These are phyloP conservation scores for Stenichneumon culpator DNA, from an alignment of 2,888 invertebrate species.

Conservation along the genomic window DNA sequence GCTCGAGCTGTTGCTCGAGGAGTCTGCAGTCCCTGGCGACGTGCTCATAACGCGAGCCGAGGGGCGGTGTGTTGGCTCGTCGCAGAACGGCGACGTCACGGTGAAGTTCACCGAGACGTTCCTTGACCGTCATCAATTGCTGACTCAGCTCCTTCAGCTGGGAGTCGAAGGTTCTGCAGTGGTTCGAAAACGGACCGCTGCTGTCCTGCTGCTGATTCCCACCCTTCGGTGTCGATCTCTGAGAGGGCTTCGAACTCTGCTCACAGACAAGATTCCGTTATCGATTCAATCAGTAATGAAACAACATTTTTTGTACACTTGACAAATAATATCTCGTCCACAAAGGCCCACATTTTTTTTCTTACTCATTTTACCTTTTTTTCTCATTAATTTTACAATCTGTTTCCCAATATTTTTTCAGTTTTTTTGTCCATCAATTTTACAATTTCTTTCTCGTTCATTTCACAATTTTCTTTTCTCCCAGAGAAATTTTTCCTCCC, in stretches of 20 bases:
- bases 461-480: background rate
- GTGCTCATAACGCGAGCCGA: conserved; percentile 86
- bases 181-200: conserved; percentile 88
- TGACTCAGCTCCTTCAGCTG: conserved; percentile 88
- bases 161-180: conserved; percentile 88
- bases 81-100: conserved; percentile 89
- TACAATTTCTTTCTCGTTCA: no score
- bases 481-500: no score
- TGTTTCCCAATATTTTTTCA: no score
- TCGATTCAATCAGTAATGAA: background rate
- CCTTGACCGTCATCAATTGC: conserved; percentile 88
- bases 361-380: background rate
- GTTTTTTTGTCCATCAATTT: background rate
- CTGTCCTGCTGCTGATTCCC: conserved; percentile 78
- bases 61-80: conserved; percentile 86
- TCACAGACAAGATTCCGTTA: conserved; percentile 37
- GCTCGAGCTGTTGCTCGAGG: conserved; percentile 88
- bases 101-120: conserved; percentile 89
- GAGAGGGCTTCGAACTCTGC: conserved; percentile 68
- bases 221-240: conserved; percentile 78
- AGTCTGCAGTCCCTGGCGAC: conserved; percentile 87
- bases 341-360: background rate
- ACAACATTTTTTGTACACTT: background rate
- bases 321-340: background rate
- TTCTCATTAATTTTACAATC: background rate